Evolutionary conservation across 2,797 vertebrate genomes (phyloP), one percentile per base, ranked within the genome.

Genomic region (Phoeniculus purpureus): DNA sequence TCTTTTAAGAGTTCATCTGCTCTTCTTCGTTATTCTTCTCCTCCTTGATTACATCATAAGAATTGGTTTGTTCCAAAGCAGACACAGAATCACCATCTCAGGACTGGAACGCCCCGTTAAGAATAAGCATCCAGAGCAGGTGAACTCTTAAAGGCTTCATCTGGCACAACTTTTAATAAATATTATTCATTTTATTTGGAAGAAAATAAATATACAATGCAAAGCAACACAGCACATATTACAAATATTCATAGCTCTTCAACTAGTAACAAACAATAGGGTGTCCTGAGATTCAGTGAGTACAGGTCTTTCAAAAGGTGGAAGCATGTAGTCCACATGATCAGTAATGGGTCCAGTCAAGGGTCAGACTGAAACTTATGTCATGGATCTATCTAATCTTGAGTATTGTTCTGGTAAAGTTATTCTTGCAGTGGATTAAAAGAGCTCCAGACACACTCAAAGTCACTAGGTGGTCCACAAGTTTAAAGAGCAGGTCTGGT

Each of bases 351-450:
- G 76, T 95, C 92, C 94, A 93, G 92, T 89, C 82, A 93, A 79
- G 26, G 68, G 60, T 85, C 67, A 95, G 92, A 96, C 93, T 96
- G 93, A 91, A 92, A 94, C 88, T 96, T 94, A 89, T 94, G 72
- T 94, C 92, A 96, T 96, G 91, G 94, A 94, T 94, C 95, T 96
- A 96, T 89, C 96, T 97, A 96, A 93, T 95, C 86, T 96, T 96
- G 95, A 96, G 50, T 79, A 93, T 92, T 93, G 95, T 95, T 95
- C 80, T 95, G 94, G 96, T 90, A 90, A 94, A 91, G 77, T 93
- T 96, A 96, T 94, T 94, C 95, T 96, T 97, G 96, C 89, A 95
- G 95, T 90, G 94, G 91, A 96, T 78, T 92, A 91, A 95, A 85
- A 95, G 93, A 94, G 80, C 78, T 96, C 94, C 95, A 95, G 94